Conservation (phyloP, 2,113 vertebrate genomes). For the Callorhinus ursinus region DNA sequence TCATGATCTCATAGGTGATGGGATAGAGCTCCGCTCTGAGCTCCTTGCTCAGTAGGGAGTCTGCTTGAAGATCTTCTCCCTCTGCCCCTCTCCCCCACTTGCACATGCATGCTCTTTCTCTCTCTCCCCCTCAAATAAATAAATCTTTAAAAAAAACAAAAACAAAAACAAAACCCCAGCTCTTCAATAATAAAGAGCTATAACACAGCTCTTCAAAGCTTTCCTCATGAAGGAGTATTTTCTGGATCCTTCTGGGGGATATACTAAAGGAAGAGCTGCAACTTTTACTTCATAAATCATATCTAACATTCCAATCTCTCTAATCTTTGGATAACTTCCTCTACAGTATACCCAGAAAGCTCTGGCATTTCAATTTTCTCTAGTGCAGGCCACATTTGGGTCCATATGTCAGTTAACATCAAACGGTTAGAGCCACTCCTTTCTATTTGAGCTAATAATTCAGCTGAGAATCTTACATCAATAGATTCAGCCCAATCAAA, state of each 20-base stretch:
- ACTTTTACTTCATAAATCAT: background rate
- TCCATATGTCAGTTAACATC: background rate
- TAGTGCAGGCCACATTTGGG: background rate
- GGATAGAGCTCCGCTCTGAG: background rate
- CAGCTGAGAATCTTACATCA: background rate
- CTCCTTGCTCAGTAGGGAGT: background rate
- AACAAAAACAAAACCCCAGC: background rate
- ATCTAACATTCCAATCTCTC: background rate
- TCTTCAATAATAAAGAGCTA: background rate
- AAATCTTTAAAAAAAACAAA: background rate
- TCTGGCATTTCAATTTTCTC: background rate
- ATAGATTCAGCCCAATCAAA: background rate
- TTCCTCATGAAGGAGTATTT: background rate
- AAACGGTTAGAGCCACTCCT: background rate
- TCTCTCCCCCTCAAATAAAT: background rate
- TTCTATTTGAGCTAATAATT: background rate
- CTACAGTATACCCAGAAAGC: background rate
- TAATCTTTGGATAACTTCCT: background rate
- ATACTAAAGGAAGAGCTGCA: background rate
- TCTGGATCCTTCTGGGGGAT: background rate
- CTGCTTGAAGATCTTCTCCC: background rate
- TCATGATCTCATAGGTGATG: background rate
- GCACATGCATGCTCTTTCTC: background rate
- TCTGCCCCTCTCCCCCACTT: background rate
- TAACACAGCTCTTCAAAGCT: background rate